Conservation (phyloP, 2,888 invertebrate species). For the Drosophila suboccidentalis region DNA sequence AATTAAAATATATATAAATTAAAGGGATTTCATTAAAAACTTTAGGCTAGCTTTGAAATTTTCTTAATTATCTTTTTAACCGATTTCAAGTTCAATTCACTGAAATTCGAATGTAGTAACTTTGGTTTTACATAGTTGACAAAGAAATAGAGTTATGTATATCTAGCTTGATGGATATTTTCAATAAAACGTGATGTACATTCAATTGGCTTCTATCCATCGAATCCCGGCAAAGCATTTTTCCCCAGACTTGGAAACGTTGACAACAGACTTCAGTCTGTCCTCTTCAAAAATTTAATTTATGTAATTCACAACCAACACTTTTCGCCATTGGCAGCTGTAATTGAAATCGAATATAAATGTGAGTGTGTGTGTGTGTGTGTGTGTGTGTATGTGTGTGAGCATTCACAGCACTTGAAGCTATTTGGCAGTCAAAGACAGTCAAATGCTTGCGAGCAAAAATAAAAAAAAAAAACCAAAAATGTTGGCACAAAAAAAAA, state of each 20-base stretch:
- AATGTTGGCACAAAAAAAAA: conserved; percentile 17
- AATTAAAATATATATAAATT: too few species aligned
- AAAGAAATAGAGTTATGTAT: not conserved
- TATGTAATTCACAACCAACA: conserved; percentile 70
- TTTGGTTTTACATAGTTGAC: not conserved
- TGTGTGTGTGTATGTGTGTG: conserved; percentile 16
- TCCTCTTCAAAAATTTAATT: conserved; percentile 55
- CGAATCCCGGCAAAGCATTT: conserved; percentile 11
- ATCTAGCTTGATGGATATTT: conserved; percentile 19
- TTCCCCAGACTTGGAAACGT: conserved; percentile 2
- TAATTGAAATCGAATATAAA: conserved; percentile 63
- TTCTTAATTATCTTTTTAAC: not conserved
- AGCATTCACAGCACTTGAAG: conserved; percentile 60
- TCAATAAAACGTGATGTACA: conserved; percentile 21
- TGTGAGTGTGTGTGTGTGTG: conserved; percentile 7
- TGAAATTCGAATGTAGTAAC: not conserved
- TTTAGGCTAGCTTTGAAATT: not conserved
- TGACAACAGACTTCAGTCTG: conserved; percentile 38
- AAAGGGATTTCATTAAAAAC: too few species aligned
- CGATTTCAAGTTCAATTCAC: not conserved
- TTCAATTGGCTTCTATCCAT: conserved; percentile 22
- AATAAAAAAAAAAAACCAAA: conserved; percentile 16
- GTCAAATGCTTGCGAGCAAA: conserved; percentile 40
- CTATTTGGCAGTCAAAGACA: conserved; percentile 73
- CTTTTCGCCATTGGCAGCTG: conserved; percentile 75